A percentile compares a stretch with the other conserved stretches of the same genome.
phyloP scores from a whole-genome alignment of 2,888 invertebrate species.

The Harmothoe impar region DNA sequence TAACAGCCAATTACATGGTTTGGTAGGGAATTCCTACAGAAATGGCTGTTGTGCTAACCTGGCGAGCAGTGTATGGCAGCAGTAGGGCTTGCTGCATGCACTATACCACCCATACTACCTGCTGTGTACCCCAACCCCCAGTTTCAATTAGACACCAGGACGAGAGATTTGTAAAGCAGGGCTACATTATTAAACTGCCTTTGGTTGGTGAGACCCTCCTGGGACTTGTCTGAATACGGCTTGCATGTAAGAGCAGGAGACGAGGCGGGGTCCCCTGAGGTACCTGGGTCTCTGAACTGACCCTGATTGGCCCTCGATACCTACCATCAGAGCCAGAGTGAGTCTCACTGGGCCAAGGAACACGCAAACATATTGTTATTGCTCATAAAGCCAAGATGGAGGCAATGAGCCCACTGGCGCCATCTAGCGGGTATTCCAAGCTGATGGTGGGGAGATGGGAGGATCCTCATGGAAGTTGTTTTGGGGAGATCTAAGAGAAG shows the following conservation, averaged over 20 bases:
- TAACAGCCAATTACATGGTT: too few relatives aligned
- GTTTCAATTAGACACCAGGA: constrained; percentile 30
- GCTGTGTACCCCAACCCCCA: too few relatives aligned
- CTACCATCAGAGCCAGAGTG: too few relatives aligned
- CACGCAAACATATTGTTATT: constrained; percentile 24
- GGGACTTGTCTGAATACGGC: not conserved
- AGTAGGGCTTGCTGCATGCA: too few relatives aligned
- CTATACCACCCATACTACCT: too few relatives aligned
- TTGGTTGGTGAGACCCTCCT: not conserved
- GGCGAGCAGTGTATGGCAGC: too few relatives aligned
- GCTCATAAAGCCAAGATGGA: constrained; percentile 37
- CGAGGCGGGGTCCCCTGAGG: not conserved
- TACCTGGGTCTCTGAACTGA: not conserved
- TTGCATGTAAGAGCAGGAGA: not conserved
- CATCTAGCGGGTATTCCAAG: not conserved
- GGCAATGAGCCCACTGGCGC: not conserved
- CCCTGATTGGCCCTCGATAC: not conserved
- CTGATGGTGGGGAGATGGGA: too few relatives aligned
- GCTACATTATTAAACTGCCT: not conserved
- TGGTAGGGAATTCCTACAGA: not conserved
- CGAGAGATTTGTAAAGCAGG: constrained; percentile 21
- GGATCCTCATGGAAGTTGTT: too few relatives aligned
- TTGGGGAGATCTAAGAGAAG: too few relatives aligned
- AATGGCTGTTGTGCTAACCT: not conserved
- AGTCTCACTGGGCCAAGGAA: not conserved